Evolutionary conservation across 2,113 vertebrate genomes (phyloP).

Genomic region (Halcyon malimbica): DNA sequence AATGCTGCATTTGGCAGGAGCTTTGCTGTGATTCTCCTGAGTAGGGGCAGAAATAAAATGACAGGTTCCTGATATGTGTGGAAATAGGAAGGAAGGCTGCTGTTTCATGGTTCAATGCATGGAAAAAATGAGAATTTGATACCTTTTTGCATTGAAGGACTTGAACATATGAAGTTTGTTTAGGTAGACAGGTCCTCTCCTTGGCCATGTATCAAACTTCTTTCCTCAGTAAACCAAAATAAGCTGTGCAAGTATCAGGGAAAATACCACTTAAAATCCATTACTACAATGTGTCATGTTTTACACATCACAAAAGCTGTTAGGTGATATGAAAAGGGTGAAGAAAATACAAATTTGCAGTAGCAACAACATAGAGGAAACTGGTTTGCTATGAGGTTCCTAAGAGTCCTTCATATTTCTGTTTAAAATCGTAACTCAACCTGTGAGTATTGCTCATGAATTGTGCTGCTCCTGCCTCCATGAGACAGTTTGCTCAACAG

Average conservation of each 20-base stretch:
- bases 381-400: neutral
- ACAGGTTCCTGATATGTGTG: neutral
- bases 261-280: neutral
- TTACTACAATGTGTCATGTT: neutral
- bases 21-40: neutral
- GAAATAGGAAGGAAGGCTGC: neutral
- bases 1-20: neutral
- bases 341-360: neutral
- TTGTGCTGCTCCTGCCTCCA: neutral
- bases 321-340: neutral
- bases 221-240: neutral
- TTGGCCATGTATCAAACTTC: neutral
- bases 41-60: neutral
- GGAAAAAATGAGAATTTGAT: neutral
- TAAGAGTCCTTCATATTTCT: neutral
- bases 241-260: neutral
- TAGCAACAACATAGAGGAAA: neutral
- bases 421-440: neutral
- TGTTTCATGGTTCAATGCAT: neutral
- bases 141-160: neutral
- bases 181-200: neutral
- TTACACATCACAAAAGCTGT: neutral
- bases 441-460: neutral
- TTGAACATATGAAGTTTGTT: neutral
- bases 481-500: neutral